Evolutionary conservation across 2,888 invertebrate genomes (phyloP), one percentile per base, ranked within the genome.

Genomic region (Corythucha ciliata): DNA sequence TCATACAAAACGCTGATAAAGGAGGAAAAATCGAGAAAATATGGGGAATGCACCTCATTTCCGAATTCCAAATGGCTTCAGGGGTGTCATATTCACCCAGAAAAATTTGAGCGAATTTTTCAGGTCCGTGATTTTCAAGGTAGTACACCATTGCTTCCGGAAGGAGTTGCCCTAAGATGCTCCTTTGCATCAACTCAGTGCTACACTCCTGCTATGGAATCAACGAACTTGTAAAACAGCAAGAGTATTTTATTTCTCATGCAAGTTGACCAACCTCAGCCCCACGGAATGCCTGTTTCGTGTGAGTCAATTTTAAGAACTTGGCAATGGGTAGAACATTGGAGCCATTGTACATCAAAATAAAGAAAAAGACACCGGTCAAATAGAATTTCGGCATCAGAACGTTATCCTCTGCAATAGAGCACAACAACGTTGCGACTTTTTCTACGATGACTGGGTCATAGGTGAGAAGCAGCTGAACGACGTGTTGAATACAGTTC

Each of bases 131-230:
- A 69, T 98, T 96, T 68, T 98, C 97, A 51, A 99, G 72, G 69
- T 96, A 98, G 65, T 93, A 94, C 1, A 98, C 90, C 93, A 98
- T 97, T 1, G 98, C 98, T 67, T 99, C 98, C 0, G 98, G 98
- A 49, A 99, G 69, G 48, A 99, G 72, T 64, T 91, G 93, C 0
- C 92, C 90, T 34, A 97, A 74, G 58, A 97, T 86, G 64, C 93
- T 94, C 49, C 89, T 78, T 66, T 87, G 83, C 83, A 93, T 88
- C 62, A 94, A 86, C 63, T 86, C 87, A 2, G 85, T 82, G 54
- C 72, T 74, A 5, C 75, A 67, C 24, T 53, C 56, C 63, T 63
- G 42, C 21, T 52, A 50, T 44, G 16, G 14, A 42, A 39, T 22
- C 40, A 29, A 51, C 8, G 22, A 40, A 20, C 14, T 36, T 10